These are phyloP conservation scores for Typhlomys cinereus DNA, from an alignment of 2,113 vertebrate genomes.

Conservation along the genomic window DNA sequence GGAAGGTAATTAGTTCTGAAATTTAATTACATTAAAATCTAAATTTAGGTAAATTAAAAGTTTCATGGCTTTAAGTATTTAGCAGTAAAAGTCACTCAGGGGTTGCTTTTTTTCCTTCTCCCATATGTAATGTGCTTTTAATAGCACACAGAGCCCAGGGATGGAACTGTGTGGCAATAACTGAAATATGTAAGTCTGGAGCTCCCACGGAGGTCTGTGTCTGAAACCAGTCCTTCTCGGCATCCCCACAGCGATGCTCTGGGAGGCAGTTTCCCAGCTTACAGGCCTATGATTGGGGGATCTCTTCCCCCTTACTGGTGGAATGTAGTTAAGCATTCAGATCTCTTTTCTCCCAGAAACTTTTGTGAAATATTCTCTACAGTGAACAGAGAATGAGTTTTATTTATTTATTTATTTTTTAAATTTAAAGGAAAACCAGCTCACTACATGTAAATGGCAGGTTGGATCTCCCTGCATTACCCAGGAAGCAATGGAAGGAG, in stretches of 20 bases:
- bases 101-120: constrained; percentile 58
- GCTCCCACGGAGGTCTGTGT: constrained; percentile 57
- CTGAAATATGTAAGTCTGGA: constrained; percentile 50
- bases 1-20: constrained; percentile 66
- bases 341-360: background rate
- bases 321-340: background rate
- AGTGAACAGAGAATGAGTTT: background rate
- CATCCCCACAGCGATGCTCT: background rate
- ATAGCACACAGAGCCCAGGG: constrained; percentile 63
- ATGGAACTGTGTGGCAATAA: constrained; percentile 64
- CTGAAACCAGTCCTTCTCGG: background rate
- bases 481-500: constrained; percentile 27
- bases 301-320: background rate
- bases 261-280: constrained; percentile 5
- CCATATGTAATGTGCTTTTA: constrained; percentile 71
- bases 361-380: constrained; percentile 42
- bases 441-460: constrained; percentile 35
- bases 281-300: constrained; percentile 31
- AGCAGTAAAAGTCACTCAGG: constrained; percentile 72
- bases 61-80: constrained; percentile 73
- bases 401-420: background rate
- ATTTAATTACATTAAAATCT: constrained; percentile 62
- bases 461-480: background rate
- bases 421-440: constrained; percentile 56
- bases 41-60: constrained; percentile 59